A percentile compares a stretch with the other conserved stretches of the same genome.
Evolutionary conservation across 2,888 invertebrate genomes (phyloP).

Genomic region (Drosophila affinis): DNA sequence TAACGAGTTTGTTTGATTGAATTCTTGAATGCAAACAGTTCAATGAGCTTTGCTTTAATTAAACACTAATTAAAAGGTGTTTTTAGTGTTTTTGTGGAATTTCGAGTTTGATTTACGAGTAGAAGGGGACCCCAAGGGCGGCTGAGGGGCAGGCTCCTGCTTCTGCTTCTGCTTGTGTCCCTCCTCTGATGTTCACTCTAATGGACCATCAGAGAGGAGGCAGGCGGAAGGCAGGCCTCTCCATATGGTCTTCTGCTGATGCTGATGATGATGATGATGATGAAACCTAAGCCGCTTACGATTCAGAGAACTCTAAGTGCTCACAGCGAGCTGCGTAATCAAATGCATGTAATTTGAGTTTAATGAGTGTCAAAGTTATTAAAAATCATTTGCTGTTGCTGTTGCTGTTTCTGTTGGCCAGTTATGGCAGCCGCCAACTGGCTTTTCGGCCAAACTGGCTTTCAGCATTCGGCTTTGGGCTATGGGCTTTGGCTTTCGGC

Average conservation of each 20-base stretch:
- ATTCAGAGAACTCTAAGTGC: conserved; percentile 30
- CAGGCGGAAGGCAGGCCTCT: conserved; percentile 22
- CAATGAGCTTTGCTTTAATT: conserved; percentile 67
- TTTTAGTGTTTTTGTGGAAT: conserved; percentile 1
- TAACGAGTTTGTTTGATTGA: conserved; percentile 63
- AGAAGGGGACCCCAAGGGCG: neutral
- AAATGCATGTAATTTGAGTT: conserved; percentile 79
- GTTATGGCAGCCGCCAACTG: conserved; percentile 50
- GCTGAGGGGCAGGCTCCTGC: neutral
- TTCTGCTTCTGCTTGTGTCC: neutral
- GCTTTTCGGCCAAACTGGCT: neutral
- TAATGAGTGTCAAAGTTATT: conserved; percentile 79
- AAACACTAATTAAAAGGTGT: conserved; percentile 59
- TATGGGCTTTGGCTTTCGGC: conserved; percentile 20
- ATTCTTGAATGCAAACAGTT: conserved; percentile 64
- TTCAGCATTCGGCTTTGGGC: neutral
- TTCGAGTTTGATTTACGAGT: neutral
- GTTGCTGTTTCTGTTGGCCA: conserved; percentile 30
- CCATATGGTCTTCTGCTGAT: conserved; percentile 52
- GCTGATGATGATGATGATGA: conserved; percentile 55
- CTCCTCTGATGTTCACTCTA: neutral
- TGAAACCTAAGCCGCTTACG: conserved; percentile 71
- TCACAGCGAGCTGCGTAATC: conserved; percentile 66
- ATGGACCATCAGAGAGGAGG: conserved; percentile 16
- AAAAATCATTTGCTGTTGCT: conserved; percentile 72